Percentiles rank a stretch among this genome's conserved stretches.
phyloP scores from a whole-genome alignment of 2,113 vertebrate species.

The Nesospiza acunhae region DNA sequence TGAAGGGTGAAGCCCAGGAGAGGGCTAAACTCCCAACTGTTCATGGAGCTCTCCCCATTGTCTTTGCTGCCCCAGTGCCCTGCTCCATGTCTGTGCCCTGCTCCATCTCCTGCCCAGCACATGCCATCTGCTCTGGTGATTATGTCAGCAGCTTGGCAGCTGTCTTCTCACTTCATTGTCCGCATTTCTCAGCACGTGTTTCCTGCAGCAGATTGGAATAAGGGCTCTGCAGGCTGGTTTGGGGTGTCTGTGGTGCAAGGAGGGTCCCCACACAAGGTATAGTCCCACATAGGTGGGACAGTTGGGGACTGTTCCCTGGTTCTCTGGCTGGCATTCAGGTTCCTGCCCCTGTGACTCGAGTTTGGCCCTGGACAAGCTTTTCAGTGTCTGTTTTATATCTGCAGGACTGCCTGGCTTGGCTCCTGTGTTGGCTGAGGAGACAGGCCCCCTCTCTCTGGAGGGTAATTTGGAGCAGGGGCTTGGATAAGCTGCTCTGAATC shows the following conservation, averaged over 20 bases:
- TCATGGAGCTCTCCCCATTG: not conserved
- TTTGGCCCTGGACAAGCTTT: not conserved
- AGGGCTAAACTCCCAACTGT: not conserved
- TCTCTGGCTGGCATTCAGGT: not conserved
- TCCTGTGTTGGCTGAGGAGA: not conserved
- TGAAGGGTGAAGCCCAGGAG: not conserved
- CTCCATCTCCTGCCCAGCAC: not conserved
- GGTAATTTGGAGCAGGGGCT: not conserved
- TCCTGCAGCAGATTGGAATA: not conserved
- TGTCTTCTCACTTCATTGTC: conserved; percentile 52
- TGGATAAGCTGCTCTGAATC: not conserved
- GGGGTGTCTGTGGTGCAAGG: not conserved
- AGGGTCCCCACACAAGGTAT: not conserved
- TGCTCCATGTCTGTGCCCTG: not conserved
- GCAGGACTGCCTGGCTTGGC: not conserved
- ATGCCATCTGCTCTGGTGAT: conserved; percentile 78
- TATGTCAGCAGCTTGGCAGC: conserved; percentile 60
- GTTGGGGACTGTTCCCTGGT: not conserved
- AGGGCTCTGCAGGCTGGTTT: not conserved
- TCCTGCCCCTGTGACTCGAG: not conserved
- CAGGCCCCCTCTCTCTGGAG: not conserved
- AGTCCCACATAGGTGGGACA: fast-evolving
- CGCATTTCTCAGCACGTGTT: conserved; percentile 4
- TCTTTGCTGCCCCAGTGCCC: not conserved
- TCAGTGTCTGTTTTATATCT: not conserved